Base-by-base conservation (phyloP, 2,888 invertebrate species). In the Hirtodrosophila confusa region DNA sequence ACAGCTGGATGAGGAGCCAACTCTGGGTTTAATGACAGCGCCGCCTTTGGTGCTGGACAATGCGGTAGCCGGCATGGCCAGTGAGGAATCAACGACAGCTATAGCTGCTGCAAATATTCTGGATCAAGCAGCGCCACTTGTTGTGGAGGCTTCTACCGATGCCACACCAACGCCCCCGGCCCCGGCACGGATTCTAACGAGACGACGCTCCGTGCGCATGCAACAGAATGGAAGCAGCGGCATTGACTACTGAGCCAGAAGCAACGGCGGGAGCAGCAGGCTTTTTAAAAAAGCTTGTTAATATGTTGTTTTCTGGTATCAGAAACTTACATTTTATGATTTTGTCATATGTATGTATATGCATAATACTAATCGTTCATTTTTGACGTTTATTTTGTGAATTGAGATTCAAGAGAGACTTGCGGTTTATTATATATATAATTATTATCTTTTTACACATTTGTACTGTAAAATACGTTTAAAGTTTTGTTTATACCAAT, bases 121-220 rank as follows among this genome's bases (percentile, higher is more conserved):
- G 1, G 63, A 66, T 11, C 65, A 57, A 47, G 39, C 49, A 50
- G 37, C 70, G 11, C 44, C 64, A 10, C 47, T 62, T 23, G 57
- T 41, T 37, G 33, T 51, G 11, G 75, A 70, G 4, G 35, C 54
- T n/a, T 41, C 12, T 10, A 37, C 50, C n/a, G 68, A 57, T 24
- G 37, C 47, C 17, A 6, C 37, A 11, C 29, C 65, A 39, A 40
- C 63, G 9, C 64, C 69, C n/a, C 67, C 78, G 9, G 65, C 69
- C n/a, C 67, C 78, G 35, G 71, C 68, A 0, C 89, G 89, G 17
- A 89, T 90, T 48, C 73, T 90, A 56, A 89, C 89, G 31, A 78
- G 89, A 62, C 85, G 90, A 50, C 84, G 88, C 5, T 90, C 90
- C 1, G 79, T 90, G 10, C 89, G 90, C 24, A 80, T 77, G 75